Evolutionary conservation across 1,140 invertebrate species (phyloP), one percentile per base, ranked within the genome.

Genomic region (Drosophila parvula): DNA sequence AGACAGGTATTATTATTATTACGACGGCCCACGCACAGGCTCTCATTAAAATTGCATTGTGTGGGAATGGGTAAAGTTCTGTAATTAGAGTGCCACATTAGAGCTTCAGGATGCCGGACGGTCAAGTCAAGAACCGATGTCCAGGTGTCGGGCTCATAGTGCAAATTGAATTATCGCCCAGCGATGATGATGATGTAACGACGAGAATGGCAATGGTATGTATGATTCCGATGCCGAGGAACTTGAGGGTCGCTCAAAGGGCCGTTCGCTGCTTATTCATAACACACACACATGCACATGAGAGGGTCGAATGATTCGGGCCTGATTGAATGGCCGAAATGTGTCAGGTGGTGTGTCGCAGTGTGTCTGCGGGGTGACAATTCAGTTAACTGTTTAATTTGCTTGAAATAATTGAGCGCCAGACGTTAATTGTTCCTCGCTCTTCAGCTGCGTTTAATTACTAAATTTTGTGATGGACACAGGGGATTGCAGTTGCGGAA

Each of bases 351-450:
- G 51, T 55, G 40, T 73, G 57, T 50, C 47, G 55, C 58, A 45
- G 59, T 48, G 28, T 18, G 50, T 58, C 14, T 50, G 38, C 43
- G 70, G 70, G 79, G 81, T 73, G 86, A 79, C 76, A 86, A 90
- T 86, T 90, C 81, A 71, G 79, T 82, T 86, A 90, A 75, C 77
- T 90, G 79, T 57, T 83, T 90, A 90, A 90, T 90, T 90, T 86
- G 74, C 86, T 73, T 78, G 74, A 90, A 90, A 90, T 90, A 90
- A 90, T 76, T 75, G 68, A 68, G 64, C 34, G 28, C 64, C 64
- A 50, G 34, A 50, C 36, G 65, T 58, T 71, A 70, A 70, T 58
- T 71, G 64, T 58, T 7, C n/a, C 51, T 22, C 38, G 30, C 22
- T 40, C 22, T 67, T 50, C 41, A 18, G 18, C 36, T 41, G 38